Evolutionary conservation across 2,888 invertebrate species (phyloP).

Genomic region (Calameuta idolon): DNA sequence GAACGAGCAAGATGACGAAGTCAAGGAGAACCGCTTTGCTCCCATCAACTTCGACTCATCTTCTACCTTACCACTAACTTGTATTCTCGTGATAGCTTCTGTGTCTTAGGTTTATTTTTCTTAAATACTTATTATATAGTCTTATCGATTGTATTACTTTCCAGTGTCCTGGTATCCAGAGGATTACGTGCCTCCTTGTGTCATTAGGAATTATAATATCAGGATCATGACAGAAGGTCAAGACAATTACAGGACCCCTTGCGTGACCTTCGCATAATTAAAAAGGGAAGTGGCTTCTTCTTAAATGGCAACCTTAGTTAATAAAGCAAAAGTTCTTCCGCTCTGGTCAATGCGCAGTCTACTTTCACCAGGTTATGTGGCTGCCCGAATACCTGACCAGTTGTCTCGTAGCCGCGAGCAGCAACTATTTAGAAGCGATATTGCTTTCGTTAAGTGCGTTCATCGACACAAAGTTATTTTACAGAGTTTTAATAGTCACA

Average conservation of each 20-base stretch:
- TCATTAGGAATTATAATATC: not conserved
- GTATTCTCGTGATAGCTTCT: not conserved
- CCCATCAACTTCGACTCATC: constrained; percentile 13
- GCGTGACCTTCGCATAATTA: not conserved
- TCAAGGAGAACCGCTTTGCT: constrained; percentile 58
- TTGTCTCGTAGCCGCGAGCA: not conserved
- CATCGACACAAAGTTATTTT: not conserved
- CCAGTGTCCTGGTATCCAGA: not conserved
- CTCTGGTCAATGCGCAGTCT: not conserved
- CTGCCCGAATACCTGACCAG: not conserved
- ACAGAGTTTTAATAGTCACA: not conserved
- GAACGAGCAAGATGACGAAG: constrained; percentile 30
- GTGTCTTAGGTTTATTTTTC: not conserved
- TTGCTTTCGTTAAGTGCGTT: not conserved
- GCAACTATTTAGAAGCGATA: not conserved
- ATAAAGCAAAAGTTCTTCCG: not conserved
- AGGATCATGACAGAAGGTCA: not conserved
- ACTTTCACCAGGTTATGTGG: not conserved
- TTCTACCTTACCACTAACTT: not conserved
- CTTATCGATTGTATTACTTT: not conserved
- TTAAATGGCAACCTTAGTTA: not conserved
- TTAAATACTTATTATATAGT: not conserved
- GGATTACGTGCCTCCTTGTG: not conserved
- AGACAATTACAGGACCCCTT: not conserved
- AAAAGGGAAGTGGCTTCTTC: not conserved